These are phyloP conservation scores for Carlito syrichta DNA, from an alignment of 2,113 vertebrate genomes.

Conservation along the genomic window DNA sequence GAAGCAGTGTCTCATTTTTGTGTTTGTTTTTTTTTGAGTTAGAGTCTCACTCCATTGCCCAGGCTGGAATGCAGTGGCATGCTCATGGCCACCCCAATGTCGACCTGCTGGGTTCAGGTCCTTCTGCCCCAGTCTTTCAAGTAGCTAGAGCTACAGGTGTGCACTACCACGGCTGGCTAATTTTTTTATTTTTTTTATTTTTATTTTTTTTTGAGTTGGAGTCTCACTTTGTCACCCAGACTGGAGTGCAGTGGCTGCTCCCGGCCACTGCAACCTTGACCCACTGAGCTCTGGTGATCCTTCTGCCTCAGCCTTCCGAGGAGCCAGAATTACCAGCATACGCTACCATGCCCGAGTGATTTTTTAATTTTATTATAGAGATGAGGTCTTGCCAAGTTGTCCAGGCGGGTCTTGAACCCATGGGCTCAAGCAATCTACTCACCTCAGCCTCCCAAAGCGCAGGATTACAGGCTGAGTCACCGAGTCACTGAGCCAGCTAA, in stretches of 20 bases:
- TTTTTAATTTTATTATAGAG: too few species aligned
- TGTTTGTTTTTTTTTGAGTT: neutral
- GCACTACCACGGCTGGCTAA: neutral
- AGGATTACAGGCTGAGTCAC: too few species aligned
- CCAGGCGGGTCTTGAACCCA: too few species aligned
- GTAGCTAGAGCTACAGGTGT: neutral
- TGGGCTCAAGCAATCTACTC: too few species aligned
- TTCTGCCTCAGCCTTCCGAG: neutral
- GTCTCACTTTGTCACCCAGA: neutral
- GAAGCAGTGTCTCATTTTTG: neutral
- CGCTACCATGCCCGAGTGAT: neutral
- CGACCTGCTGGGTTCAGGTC: neutral
- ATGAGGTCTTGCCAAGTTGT: too few species aligned
- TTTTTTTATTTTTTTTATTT: neutral
- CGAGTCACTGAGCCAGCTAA: too few species aligned
- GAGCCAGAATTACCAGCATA: neutral
- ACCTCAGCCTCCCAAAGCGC: too few species aligned
- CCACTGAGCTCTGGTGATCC: neutral
- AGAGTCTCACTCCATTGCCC: neutral
- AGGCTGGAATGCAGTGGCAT: neutral
- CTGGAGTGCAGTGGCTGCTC: too few species aligned
- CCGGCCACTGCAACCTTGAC: too few species aligned
- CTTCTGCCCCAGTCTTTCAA: neutral
- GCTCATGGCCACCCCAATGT: neutral
- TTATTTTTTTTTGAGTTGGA: neutral